Conservation (phyloP, 2,888 invertebrate species). For the Noctua pronuba region DNA sequence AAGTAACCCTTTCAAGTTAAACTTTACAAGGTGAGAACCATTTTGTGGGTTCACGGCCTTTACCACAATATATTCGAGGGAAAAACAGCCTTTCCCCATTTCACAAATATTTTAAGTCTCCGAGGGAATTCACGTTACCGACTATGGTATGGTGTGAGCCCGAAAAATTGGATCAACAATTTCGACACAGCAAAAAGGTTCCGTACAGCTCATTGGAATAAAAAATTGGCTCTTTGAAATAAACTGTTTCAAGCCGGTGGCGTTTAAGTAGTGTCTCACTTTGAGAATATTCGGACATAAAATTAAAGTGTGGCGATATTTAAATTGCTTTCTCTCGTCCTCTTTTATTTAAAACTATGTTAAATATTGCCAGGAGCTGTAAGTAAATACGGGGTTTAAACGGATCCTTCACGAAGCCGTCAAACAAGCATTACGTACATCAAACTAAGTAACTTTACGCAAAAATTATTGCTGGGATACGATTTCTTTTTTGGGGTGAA, state of each 20-base stretch:
- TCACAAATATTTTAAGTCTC: conserved; percentile 72
- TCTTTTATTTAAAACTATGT: conserved; percentile 5
- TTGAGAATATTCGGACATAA: conserved; percentile 30
- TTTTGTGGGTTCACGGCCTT: conserved; percentile 52
- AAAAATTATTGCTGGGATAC: no score
- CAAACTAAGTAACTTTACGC: no score
- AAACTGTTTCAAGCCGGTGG: conserved; percentile 42
- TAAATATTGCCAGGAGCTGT: background rate
- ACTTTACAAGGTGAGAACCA: conserved; percentile 43
- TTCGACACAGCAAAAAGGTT: conserved; percentile 60
- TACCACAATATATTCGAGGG: conserved; percentile 55
- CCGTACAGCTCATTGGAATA: conserved; percentile 59
- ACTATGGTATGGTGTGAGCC: conserved; percentile 51
- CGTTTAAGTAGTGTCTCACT: conserved; percentile 22
- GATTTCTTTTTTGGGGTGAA: no score
- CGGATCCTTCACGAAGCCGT: no score
- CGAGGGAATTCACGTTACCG: conserved; percentile 69
- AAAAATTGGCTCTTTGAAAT: conserved; percentile 57
- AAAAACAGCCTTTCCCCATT: conserved; percentile 70
- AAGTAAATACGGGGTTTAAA: no score
- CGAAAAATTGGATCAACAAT: conserved; percentile 69
- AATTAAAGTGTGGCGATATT: conserved; percentile 44
- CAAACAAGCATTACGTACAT: no score
- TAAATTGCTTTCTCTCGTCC: conserved; percentile 24
- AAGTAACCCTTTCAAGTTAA: conserved; percentile 50